These are phyloP conservation scores for Cettia cetti DNA, from an alignment of 2,113 vertebrate species.

Conservation along the genomic window DNA sequence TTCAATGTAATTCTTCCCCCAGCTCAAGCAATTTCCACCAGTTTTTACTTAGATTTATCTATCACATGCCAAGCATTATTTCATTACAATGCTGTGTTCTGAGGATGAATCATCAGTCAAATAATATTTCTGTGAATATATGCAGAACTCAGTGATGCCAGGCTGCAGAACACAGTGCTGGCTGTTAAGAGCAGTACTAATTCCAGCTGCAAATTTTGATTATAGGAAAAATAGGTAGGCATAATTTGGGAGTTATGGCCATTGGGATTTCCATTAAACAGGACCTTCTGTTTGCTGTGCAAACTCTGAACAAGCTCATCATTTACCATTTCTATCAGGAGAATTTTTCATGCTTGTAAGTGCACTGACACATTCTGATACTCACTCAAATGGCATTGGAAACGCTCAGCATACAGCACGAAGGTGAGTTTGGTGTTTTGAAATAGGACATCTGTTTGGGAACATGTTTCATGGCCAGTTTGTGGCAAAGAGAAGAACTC, in stretches of 20 bases:
- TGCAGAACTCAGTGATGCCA: not conserved
- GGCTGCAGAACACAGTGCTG: not conserved
- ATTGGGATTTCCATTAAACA: not conserved
- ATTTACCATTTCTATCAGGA: not conserved
- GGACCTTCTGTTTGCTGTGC: not conserved
- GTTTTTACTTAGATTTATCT: not conserved
- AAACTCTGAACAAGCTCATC: not conserved
- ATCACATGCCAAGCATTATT: not conserved
- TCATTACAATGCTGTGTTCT: conserved; percentile 3
- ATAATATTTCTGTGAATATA: not conserved
- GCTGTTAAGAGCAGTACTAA: not conserved
- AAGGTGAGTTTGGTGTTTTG: not conserved
- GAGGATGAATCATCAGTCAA: not conserved
- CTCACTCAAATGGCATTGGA: conserved; percentile 41
- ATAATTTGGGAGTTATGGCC: not conserved
- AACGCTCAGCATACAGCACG: not conserved
- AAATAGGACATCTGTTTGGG: not conserved
- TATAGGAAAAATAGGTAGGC: not conserved
- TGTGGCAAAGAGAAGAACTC: conserved; percentile 27
- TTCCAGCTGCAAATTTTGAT: not conserved
- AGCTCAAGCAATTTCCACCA: not conserved
- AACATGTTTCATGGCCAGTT: not conserved
- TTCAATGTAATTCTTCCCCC: not conserved
- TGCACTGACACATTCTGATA: not conserved
- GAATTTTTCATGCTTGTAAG: not conserved